Evolutionary conservation across 2,888 invertebrate genomes (phyloP), one percentile per base, ranked within the genome.

Genomic region (Synergus japonicus): DNA sequence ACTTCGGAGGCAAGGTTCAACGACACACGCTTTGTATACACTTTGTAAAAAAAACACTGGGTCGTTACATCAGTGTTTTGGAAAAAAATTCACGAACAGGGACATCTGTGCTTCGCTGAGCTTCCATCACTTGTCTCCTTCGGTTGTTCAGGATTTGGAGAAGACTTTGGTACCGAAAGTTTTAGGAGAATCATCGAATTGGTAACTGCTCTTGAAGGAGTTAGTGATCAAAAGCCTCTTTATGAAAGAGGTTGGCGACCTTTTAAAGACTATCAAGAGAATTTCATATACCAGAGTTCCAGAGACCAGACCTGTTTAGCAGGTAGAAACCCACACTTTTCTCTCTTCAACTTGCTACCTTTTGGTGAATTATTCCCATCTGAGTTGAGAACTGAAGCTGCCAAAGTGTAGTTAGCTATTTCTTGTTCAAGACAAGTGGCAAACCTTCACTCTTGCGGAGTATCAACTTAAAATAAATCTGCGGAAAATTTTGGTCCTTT

Each of bases 281-380:
- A 54, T 54, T 73, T 54, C 1, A 29, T 10, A 60, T 54, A 54
- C 49, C 37, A n/a, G 49, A 29, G 18, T 18, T 60, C n/a, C 22
- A 73, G n/a, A 54, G 18, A 7, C 13, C 46, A 73, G 49, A 73
- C 37, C 73, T 54, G 73, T 73, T 73, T 54, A 73, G n/a, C 49
- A 73, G 73, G 37, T 69, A 49, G 22, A 46, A 66, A 13, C 10
- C 12, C 41, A 66, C 41, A 66, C 41, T 41, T 66, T 7, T 37
- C n/a, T 3, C 9, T 41, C 41, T 41, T 43, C 41, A 66, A 66
- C 41, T 43, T 41, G n/a, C 41, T 43, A 15, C 54, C 29, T 29
- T 73, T 54, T 54, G 18, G 49, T 13, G 9, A 49, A 73, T 49
- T 37, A 49, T 49, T 73, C 54, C n/a, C 15, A 49, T 54, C 29